phyloP scores from a whole-genome alignment of 2,888 invertebrate genomes.

The Acronicta psi region DNA sequence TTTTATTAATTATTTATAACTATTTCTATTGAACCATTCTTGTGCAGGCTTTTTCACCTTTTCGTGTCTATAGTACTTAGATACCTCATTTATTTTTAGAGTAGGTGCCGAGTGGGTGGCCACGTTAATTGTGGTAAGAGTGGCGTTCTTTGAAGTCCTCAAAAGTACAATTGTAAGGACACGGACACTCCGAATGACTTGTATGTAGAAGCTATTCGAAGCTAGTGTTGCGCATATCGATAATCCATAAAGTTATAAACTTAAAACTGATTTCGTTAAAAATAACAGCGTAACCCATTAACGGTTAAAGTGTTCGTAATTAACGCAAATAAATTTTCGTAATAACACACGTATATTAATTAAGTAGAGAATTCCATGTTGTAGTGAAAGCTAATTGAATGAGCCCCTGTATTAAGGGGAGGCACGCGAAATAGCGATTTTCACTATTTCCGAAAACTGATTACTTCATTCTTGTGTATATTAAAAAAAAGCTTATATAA shows the following conservation, averaged over 20 bases:
- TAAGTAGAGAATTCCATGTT: constrained; percentile 43
- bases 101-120: too few species aligned
- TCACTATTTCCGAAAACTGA: constrained; percentile 60
- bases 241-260: constrained; percentile 16
- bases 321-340: constrained; percentile 37
- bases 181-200: too few species aligned
- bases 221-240: constrained; percentile 15
- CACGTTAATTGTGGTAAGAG: too few species aligned
- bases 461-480: constrained; percentile 59
- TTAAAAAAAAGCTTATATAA: constrained; percentile 29
- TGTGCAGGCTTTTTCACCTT: background rate
- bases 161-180: too few species aligned
- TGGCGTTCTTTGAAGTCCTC: too few species aligned
- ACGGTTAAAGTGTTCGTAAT: constrained; percentile 39
- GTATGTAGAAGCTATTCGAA: background rate
- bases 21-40: background rate
- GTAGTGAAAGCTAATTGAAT: constrained; percentile 55
- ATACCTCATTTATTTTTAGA: too few species aligned
- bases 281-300: constrained; percentile 36
- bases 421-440: constrained; percentile 75
- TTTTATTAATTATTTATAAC: too few species aligned
- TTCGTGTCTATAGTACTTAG: too few species aligned
- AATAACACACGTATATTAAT: constrained; percentile 50
- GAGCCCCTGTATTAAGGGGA: constrained; percentile 46
- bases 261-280: constrained; percentile 40